These are phyloP conservation scores for Coelinius sp. DNA, from an alignment of 2,888 invertebrate genomes.

Conservation along the genomic window DNA sequence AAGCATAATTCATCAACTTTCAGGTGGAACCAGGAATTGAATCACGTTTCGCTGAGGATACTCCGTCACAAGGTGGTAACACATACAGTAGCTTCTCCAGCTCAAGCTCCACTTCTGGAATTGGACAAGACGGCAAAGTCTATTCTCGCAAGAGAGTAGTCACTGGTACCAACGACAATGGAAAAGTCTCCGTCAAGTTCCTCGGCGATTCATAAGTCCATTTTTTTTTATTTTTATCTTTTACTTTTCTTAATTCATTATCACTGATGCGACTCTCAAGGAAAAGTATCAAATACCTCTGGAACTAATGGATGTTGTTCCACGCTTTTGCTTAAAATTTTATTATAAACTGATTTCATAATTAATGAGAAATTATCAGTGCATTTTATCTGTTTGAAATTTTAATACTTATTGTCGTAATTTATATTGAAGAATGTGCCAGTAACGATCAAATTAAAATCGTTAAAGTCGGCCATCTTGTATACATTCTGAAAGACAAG, in stretches of 20 bases:
- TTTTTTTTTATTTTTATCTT: neutral
- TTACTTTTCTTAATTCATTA: neutral
- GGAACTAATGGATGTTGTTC: neutral
- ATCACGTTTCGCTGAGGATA: constrained; percentile 61
- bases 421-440: neutral
- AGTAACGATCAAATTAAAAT: neutral
- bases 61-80: constrained; percentile 62
- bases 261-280: neutral
- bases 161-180: constrained; percentile 82
- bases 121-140: constrained; percentile 75
- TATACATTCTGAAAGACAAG: neutral
- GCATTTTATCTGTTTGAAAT: neutral
- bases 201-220: constrained; percentile 69
- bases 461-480: neutral
- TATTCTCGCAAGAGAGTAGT: constrained; percentile 74
- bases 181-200: constrained; percentile 78
- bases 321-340: neutral
- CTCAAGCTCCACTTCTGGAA: constrained; percentile 75
- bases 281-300: neutral
- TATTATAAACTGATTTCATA: neutral
- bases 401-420: neutral
- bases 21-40: constrained; percentile 56
- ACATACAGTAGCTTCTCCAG: constrained; percentile 76
- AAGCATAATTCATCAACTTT: constrained; percentile 2
- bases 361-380: neutral